These are phyloP conservation scores for Arizona elegans DNA, from an alignment of 2,113 vertebrate species.

Conservation along the genomic window DNA sequence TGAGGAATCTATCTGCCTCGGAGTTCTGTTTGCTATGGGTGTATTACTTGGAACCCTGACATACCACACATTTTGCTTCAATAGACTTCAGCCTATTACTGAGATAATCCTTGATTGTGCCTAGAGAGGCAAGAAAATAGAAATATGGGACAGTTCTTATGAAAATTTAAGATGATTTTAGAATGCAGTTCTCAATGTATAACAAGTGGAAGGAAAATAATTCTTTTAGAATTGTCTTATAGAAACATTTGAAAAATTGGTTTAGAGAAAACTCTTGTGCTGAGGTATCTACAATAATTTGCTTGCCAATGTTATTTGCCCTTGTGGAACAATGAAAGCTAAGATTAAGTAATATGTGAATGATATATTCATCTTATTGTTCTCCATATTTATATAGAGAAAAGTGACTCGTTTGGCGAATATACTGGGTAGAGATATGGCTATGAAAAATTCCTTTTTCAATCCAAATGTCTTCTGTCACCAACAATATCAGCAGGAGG, in stretches of 20 bases:
- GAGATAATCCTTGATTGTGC: not conserved
- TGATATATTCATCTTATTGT: constrained; percentile 63
- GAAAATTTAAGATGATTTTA: not conserved
- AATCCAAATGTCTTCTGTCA: not conserved
- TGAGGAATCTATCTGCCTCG: no score
- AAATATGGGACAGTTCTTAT: not conserved
- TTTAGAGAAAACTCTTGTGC: constrained; percentile 39
- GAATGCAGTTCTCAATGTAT: not conserved
- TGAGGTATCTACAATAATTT: constrained; percentile 41
- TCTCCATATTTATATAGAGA: constrained; percentile 55
- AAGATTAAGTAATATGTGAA: constrained; percentile 56
- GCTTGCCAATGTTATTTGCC: constrained; percentile 55
- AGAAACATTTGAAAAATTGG: not conserved
- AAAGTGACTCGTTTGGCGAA: not conserved
- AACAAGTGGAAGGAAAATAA: not conserved
- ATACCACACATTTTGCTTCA: not conserved
- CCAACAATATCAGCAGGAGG: not conserved
- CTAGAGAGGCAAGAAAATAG: not conserved
- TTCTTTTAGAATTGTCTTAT: not conserved
- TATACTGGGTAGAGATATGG: not conserved
- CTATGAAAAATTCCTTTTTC: not conserved
- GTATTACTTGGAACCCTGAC: no score
- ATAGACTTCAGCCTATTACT: not conserved
- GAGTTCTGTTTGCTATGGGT: no score
- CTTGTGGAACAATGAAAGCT: constrained; percentile 57